phyloP scores from a whole-genome alignment of 2,888 invertebrate species.

The Mythimna loreyi region DNA sequence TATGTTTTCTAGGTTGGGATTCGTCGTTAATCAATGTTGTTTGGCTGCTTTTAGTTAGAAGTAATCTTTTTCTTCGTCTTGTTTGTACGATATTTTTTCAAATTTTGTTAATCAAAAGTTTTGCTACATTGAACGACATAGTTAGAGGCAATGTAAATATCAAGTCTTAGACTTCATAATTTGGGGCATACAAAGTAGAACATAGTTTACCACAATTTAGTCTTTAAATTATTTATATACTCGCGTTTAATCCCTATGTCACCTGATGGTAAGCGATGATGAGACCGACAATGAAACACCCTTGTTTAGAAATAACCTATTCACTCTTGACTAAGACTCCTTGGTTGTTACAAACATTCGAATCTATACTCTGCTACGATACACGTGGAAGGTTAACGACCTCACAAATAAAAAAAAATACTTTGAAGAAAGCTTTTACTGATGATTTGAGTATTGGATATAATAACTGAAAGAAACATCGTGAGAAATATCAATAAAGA shows the following conservation, averaged over 20 bases:
- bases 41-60: neutral
- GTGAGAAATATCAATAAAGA: neutral
- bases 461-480: neutral
- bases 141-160: neutral
- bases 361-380: neutral
- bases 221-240: too few relatives aligned
- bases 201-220: neutral
- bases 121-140: neutral
- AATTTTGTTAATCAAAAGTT: neutral
- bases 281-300: too few relatives aligned
- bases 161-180: neutral
- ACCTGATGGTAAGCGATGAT: too few relatives aligned
- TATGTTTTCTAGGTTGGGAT: neutral
- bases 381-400: neutral
- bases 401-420: neutral
- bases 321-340: too few relatives aligned
- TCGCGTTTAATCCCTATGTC: too few relatives aligned
- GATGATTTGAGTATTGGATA: neutral
- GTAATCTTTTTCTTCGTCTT: neutral
- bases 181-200: neutral
- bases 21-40: neutral
- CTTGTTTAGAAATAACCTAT: too few relatives aligned
- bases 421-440: conserved; percentile 1
- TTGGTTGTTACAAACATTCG: too few relatives aligned
- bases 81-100: neutral